phyloP scores from a whole-genome alignment of 2,113 vertebrate species.

The Astur gentilis region DNA sequence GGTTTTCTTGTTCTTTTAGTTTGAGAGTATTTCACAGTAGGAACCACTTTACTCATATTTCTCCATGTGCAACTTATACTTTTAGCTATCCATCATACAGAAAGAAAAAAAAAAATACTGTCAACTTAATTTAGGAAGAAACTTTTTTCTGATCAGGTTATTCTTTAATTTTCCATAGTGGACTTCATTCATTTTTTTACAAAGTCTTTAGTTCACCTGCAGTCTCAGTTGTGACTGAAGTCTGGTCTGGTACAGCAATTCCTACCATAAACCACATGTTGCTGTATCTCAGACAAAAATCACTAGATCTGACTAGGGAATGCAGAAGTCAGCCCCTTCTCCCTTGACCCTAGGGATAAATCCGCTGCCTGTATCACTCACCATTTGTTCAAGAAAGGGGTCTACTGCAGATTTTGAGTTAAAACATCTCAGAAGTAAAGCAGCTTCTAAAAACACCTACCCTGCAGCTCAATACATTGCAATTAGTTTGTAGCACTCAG shows the following conservation, averaged over 20 bases:
- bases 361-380: neutral
- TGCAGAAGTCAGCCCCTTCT: neutral
- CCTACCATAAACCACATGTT: neutral
- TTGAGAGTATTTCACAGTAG: neutral
- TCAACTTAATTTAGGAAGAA: neutral
- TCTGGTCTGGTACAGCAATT: neutral
- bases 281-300: neutral
- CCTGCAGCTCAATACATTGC: neutral
- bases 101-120: neutral
- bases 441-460: neutral
- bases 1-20: neutral
- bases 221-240: neutral
- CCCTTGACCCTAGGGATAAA: neutral
- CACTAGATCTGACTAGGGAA: neutral
- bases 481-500: neutral
- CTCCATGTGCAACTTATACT: neutral
- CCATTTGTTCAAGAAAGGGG: neutral
- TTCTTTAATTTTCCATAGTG: neutral
- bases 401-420: neutral
- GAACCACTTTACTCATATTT: neutral
- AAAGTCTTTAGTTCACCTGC: accelerated
- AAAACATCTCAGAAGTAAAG: neutral
- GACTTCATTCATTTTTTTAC: neutral
- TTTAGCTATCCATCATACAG: neutral
- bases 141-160: neutral